phyloP scores from a whole-genome alignment of 2,797 vertebrate species.

The Macropodus opercularis region DNA sequence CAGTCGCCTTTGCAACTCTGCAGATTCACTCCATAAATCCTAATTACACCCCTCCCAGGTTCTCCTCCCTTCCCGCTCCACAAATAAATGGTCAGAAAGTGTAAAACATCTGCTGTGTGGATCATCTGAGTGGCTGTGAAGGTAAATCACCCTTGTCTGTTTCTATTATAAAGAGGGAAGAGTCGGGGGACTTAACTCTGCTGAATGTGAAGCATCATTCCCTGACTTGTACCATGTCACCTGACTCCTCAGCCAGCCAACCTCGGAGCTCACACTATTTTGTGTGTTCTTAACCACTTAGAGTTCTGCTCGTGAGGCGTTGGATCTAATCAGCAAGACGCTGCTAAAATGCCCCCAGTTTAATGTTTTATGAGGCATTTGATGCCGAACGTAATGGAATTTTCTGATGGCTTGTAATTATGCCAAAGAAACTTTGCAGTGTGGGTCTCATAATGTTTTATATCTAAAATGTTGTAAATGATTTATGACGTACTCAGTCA shows the following conservation, averaged over 20 bases:
- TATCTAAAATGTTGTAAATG: slow-evolving; percentile 2
- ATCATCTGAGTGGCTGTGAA: slow-evolving; percentile 92
- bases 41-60: slow-evolving; percentile 88
- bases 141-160: slow-evolving; percentile 89
- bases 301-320: slow-evolving; percentile 7
- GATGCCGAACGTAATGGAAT: neutral
- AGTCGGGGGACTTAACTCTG: slow-evolving; percentile 61
- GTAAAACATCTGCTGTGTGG: slow-evolving; percentile 97
- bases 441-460: slow-evolving; percentile 1
- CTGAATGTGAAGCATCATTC: slow-evolving; percentile 65
- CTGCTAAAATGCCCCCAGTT: neutral
- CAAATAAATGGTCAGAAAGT: slow-evolving; percentile 99
- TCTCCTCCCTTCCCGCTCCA: slow-evolving; percentile 68
- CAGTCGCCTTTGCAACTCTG: slow-evolving; percentile 96
- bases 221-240: slow-evolving; percentile 42
- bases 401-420: slow-evolving; percentile 1
- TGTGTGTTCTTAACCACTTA: slow-evolving; percentile 8
- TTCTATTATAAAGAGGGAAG: slow-evolving; percentile 70
- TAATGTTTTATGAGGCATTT: slow-evolving; percentile 8
- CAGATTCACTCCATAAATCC: slow-evolving; percentile 99
- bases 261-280: slow-evolving; percentile 23
- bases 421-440: neutral
- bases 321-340: slow-evolving; percentile 8
- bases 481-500: slow-evolving; percentile 1
- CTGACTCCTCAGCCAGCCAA: slow-evolving; percentile 40